Evolutionary conservation across 2,797 vertebrate genomes (phyloP), one percentile per base, ranked within the genome.

Genomic region (Alosa sapidissima): DNA sequence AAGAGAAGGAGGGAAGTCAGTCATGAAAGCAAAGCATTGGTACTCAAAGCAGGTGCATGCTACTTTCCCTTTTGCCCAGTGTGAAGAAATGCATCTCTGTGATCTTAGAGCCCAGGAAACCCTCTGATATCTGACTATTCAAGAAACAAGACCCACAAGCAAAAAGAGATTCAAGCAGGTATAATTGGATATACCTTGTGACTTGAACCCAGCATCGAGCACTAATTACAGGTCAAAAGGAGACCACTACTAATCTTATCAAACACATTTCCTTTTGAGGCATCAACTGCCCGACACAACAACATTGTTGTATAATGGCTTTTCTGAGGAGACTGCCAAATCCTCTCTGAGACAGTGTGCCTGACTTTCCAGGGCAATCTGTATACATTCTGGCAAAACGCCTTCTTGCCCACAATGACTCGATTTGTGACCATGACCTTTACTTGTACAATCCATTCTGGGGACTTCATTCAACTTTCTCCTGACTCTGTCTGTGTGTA

Each of bases 401-500:
- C 33, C 28, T 72, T 11, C n/a, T 72, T 33, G 65, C 65, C 13
- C 11, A 36, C 65, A 36, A 1, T 72, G 28, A 19, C 33, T 75
- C 68, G 19, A 24, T 75, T 45, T 11, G 6, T 75, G 68, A 75
- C 2, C 36, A 14, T 41, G 68, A 75, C 68, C 68, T 75, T 75
- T 75, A 41, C 36, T 33, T 75, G 68, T 75, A 41, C 68, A 75
- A 75, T 75, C 68, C 68, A 7, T 36, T 75, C 68, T 45, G 36
- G 68, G 33, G 36, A 75, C 33, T 75, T 75, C 68, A 75, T 75
- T 75, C 36, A 75, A 75, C 33, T 75, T 75, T 45, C 14, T 75
- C 47, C 81, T 13, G 24, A 82, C 52, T 89, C 89, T 47, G 85
- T 88, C 89, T 86, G 83, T 36, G 81, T 86, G 91, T 88, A 93